phyloP scores from a whole-genome alignment of 2,113 vertebrate species.

The Agapornis roseicollis region DNA sequence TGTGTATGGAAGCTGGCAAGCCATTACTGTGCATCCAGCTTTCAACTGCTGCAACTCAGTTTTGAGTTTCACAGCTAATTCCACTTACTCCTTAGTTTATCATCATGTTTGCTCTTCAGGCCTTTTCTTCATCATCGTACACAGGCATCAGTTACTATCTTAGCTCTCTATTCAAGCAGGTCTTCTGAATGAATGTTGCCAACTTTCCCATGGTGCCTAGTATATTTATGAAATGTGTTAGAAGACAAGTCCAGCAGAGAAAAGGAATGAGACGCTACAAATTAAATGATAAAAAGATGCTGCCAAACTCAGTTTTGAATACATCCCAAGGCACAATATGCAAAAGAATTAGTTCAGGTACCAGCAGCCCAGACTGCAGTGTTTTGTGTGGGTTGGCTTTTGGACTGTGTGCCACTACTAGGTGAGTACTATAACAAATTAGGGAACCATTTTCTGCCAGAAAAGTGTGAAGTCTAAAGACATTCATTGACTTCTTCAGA shows the following conservation, averaged over 20 bases:
- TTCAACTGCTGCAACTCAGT: not conserved
- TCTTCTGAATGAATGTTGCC: not conserved
- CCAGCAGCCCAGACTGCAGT: not conserved
- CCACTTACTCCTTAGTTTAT: not conserved
- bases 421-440: not conserved
- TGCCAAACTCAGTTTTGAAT: not conserved
- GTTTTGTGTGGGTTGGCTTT: not conserved
- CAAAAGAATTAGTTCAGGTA: not conserved
- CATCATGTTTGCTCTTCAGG: not conserved
- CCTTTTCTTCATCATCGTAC: not conserved
- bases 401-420: not conserved
- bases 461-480: not conserved
- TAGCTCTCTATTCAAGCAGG: not conserved
- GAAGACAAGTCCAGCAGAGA: not conserved
- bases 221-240: not conserved
- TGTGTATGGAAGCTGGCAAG: not conserved
- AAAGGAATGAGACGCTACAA: not conserved
- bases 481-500: not conserved
- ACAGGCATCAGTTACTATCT: not conserved
- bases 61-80: not conserved
- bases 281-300: not conserved
- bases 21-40: not conserved
- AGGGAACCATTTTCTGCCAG: not conserved
- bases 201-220: not conserved
- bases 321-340: not conserved